phyloP scores from a whole-genome alignment of 2,797 vertebrate genomes.

The Sparidentex hasta region DNA sequence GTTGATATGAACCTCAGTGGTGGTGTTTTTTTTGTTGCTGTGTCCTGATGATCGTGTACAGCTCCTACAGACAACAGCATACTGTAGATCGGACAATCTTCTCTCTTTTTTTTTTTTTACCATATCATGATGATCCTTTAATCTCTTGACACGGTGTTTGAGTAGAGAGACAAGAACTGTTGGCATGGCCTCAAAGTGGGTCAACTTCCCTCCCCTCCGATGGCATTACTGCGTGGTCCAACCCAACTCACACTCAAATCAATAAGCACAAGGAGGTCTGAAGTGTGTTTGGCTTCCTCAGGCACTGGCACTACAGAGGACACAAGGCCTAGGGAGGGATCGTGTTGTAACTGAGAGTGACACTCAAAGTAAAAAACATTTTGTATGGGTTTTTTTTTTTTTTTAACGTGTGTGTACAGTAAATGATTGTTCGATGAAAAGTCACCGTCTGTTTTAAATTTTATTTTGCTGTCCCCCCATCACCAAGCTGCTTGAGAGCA shows the following conservation, averaged over 20 bases:
- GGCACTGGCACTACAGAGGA: conserved; percentile 5
- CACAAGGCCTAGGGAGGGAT: conserved; percentile 20
- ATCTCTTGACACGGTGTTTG: conserved; percentile 36
- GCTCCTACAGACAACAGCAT: conserved; percentile 54
- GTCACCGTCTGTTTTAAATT: conserved; percentile 25
- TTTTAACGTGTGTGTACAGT: conserved; percentile 62
- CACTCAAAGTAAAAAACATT: conserved; percentile 55
- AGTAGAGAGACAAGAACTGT: conserved; percentile 16
- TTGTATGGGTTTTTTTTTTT: conserved; percentile 71
- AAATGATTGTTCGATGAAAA: conserved; percentile 58
- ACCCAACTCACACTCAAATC: conserved; percentile 39
- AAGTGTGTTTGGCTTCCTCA: conserved; percentile 37
- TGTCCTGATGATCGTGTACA: conserved; percentile 49
- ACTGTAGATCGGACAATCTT: conserved; percentile 38
- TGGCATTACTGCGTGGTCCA: conserved; percentile 42
- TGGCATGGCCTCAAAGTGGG: conserved; percentile 28
- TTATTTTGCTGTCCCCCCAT: conserved; percentile 25
- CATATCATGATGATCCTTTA: conserved; percentile 48
- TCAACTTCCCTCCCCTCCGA: conserved; percentile 25
- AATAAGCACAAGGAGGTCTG: conserved; percentile 76
- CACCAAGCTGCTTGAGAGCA: conserved; percentile 15
- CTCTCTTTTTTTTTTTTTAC: conserved; percentile 16
- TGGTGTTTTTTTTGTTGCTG: conserved; percentile 43
- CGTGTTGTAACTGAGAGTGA: conserved; percentile 23
- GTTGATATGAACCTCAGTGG: conserved; percentile 22